A percentile compares a stretch with the other conserved stretches of the same genome.
Conservation (phyloP, 2,797 vertebrate genomes). For the Myioborus melanocephalus region DNA sequence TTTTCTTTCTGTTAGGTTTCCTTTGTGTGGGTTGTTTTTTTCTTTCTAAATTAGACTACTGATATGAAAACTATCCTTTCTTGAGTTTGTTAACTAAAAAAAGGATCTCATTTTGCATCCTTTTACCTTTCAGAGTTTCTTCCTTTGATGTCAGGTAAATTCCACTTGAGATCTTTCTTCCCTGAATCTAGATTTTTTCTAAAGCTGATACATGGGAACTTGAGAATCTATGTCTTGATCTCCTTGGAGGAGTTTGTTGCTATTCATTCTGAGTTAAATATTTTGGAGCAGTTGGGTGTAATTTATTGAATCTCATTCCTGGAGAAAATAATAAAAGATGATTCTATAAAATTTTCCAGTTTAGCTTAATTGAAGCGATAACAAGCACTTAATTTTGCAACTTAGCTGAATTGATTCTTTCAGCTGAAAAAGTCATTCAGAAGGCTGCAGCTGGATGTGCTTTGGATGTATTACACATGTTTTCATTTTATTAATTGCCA, state of each 20-base stretch:
- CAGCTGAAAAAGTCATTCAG: constrained; percentile 6
- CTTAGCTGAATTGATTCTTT: constrained; percentile 1
- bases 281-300: not conserved
- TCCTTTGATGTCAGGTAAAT: not conserved
- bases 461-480: not conserved
- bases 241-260: not conserved
- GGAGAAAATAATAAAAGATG: not conserved
- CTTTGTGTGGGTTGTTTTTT: not conserved
- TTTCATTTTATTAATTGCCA: constrained; percentile 4
- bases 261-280: not conserved
- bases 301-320: not conserved
- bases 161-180: not conserved
- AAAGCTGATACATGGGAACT: not conserved
- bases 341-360: not conserved
- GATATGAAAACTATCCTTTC: not conserved
- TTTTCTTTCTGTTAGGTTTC: not conserved
- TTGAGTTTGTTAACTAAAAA: not conserved
- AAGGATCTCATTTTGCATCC: not conserved
- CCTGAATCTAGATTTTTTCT: not conserved
- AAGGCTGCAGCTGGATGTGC: constrained; percentile 38
- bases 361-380: not conserved
- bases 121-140: not conserved
- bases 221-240: not conserved
- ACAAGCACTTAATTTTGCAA: constrained; percentile 1
- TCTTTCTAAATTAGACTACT: not conserved